Base-by-base conservation (phyloP, 2,113 vertebrate genomes). In the Calyptommatus sinebrachiatus region DNA sequence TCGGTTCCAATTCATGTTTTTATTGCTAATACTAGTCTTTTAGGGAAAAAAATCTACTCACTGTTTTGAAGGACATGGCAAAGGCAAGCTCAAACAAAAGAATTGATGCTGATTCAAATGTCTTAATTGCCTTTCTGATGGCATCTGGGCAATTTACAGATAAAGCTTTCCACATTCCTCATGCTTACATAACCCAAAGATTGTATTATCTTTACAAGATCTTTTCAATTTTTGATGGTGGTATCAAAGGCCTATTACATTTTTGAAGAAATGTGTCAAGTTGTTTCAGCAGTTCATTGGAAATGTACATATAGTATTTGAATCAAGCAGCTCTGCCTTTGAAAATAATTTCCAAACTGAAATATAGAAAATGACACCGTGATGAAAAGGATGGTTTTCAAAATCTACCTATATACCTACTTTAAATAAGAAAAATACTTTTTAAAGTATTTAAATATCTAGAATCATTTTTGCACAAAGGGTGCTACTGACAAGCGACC, bases 341-440 rank as follows among this genome's bases (percentile, higher is more conserved):
- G 45, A 73, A 73, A 63, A 28, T 24, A 68, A 60, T 57, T 26
- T 45, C 31, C 28, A 18, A 60, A 35, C n/a, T 73, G 79, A 85
- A 73, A 28, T 65, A 57, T 12, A 12, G 28, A 57, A 24, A 29
- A 22, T 41, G 68, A 68, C 31, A 4, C 7, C 53, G 48, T 67
- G 62, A 35, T 77, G 29, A 14, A 35, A 14, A 65, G 7, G 50
- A 21, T 41, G 14, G 48, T 24, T 77, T 31, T 69, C 48, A n/a
- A 29, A 53, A 65, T 67, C 16, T 10, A 50, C 21, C 50, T 7
- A 67, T 53, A 22, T 16, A 14, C 20, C 53, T 35, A 26, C n/a
- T 60, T 41, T 78, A 53, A 78, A n/a, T n/a, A n/a, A n/a, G n/a
- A n/a, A n/a, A n/a, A n/a, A 60, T 78, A 70, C 41, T 28, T 26